phyloP scores from a whole-genome alignment of 2,797 vertebrate genomes.

The Cephalopachus bancanus region DNA sequence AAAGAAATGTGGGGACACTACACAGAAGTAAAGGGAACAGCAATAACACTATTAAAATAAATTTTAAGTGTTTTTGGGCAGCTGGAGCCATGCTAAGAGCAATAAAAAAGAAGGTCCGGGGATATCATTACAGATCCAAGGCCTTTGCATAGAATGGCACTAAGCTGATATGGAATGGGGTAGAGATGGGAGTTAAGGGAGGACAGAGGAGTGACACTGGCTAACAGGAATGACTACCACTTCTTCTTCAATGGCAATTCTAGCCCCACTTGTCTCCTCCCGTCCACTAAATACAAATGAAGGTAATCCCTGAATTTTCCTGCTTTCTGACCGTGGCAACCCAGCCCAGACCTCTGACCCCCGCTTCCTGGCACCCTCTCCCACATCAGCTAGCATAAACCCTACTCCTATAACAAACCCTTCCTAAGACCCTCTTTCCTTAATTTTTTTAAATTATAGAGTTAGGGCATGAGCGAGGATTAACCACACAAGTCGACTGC shows the following conservation, averaged over 20 bases:
- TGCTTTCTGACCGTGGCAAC: neutral
- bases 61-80: neutral
- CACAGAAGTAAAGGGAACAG: slow-evolving; percentile 48
- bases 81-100: neutral
- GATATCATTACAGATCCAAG: neutral
- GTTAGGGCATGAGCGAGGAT: neutral
- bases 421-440: neutral
- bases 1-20: neutral
- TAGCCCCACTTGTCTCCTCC: neutral
- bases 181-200: neutral
- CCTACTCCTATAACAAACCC: neutral
- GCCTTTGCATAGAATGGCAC: neutral
- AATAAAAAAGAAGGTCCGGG: neutral
- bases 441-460: neutral
- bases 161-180: neutral
- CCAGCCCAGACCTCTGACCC: no score
- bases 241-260: neutral
- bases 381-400: neutral
- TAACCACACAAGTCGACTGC: no score
- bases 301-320: neutral
- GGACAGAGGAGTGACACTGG: slow-evolving; percentile 7
- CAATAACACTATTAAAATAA: neutral
- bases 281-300: neutral
- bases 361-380: neutral
- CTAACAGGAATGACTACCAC: neutral